Evolutionary conservation across 2,797 vertebrate genomes (phyloP).

Genomic region (Pelodytes ibericus): DNA sequence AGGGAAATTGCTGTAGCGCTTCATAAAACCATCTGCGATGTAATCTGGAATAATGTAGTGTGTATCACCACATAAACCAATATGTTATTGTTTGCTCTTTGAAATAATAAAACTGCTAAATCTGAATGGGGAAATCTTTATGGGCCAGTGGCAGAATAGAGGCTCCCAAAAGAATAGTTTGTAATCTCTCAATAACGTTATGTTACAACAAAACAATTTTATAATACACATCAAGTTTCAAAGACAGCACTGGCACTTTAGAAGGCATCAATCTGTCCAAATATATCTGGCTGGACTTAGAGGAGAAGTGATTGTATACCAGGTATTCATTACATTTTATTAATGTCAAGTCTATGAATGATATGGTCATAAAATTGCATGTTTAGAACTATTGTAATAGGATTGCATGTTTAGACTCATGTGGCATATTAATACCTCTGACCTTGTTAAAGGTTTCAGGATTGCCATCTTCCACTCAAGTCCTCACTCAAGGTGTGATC

Average conservation of each 20-base stretch:
- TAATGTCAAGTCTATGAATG: no score
- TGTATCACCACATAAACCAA: conserved; percentile 43
- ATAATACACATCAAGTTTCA: conserved; percentile 38
- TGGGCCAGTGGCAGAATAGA: conserved; percentile 33
- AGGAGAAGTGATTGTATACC: no score
- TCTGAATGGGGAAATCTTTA: conserved; percentile 34
- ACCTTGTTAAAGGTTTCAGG: no score
- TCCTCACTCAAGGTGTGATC: no score
- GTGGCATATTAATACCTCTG: no score
- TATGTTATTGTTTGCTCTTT: conserved; percentile 50
- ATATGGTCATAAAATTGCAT: no score
- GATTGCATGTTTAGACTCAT: no score
- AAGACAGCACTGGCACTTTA: conserved; percentile 3
- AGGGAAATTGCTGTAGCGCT: conserved; percentile 26
- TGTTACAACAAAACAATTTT: conserved; percentile 29
- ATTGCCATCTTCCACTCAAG: no score
- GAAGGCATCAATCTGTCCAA: no score
- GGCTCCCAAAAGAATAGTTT: conserved; percentile 42
- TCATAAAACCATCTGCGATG: conserved; percentile 45
- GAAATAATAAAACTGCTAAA: conserved; percentile 35
- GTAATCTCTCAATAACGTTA: conserved; percentile 37
- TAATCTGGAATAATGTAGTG: conserved; percentile 48
- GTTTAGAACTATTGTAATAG: no score
- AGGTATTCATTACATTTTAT: no score
- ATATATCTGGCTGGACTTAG: no score